Evolutionary conservation across 2,113 vertebrate genomes (phyloP).

Genomic region (Coregonus clupeaformis): DNA sequence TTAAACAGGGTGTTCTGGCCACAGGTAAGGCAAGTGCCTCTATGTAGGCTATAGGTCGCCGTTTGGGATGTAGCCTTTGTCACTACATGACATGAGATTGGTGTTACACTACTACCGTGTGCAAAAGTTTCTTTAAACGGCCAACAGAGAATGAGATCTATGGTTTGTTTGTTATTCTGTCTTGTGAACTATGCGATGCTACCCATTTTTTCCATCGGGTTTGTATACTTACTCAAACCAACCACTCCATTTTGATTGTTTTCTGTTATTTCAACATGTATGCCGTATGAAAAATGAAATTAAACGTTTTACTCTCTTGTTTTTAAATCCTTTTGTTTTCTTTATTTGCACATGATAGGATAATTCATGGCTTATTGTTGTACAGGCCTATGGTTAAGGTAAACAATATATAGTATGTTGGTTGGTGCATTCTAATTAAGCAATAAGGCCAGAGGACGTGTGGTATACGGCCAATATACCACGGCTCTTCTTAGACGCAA

Average conservation of each 20-base stretch:
- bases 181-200: neutral
- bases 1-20: too few species aligned
- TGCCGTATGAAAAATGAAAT: conserved; percentile 50
- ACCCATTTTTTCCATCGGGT: conserved; percentile 11
- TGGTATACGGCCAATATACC: too few species aligned
- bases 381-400: too few species aligned
- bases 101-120: too few species aligned
- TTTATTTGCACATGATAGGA: neutral
- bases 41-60: too few species aligned
- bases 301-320: conserved; percentile 61
- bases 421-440: too few species aligned
- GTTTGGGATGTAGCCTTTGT: too few species aligned
- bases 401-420: too few species aligned
- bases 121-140: neutral
- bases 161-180: neutral
- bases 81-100: too few species aligned
- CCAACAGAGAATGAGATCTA: neutral
- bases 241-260: conserved; percentile 15
- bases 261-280: conserved; percentile 46
- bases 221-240: conserved; percentile 18
- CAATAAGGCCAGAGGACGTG: too few species aligned
- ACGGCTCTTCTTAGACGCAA: too few species aligned
- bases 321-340: conserved; percentile 32
- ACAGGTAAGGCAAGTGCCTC: too few species aligned
- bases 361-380: neutral